Evolutionary conservation across 2,888 invertebrate genomes (phyloP), one percentile per base, ranked within the genome.

Genomic region (Tenthredo distinguenda): DNA sequence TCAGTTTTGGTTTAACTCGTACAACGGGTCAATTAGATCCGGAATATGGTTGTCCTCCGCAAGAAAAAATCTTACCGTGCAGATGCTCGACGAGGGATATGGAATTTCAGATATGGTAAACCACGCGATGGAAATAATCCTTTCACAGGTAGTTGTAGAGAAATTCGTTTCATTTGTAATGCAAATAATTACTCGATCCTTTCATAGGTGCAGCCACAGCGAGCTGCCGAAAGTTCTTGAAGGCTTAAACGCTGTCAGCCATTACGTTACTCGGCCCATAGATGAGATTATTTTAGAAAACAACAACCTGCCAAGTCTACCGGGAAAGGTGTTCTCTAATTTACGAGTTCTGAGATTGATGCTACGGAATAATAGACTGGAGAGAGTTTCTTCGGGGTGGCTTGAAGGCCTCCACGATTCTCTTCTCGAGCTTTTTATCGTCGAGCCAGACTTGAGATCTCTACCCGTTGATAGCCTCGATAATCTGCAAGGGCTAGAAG

Each of bases 231-330:
- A 96, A 91, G 97, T 98, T 21, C 93, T 96, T 88, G 96, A 96
- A 90, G 97, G 97, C 10, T 93, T 98, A 12, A 96, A 96, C 89
- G 95, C 96, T 68, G 94, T 97, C 55, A 96, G 96, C 87, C 95
- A 96, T 81, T 95, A 95, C 86, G 94, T 97, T 82, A 95, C 94
- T 87, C 95, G 95, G 83, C 96, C 97, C 6, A 96, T 98, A 89
- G 98, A 98, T 93, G 98, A 98, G 92, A 92, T 98, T 84, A 98
- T 98, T 87, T 95, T 98, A 88, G 98, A 98, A 94, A 98, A 97
- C 91, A 98, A 98, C 92, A 97, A 97, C 90, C 94, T 98, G 76
- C 97, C 98, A 12, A 97, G 98, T 0, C 91, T 98, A n/a, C 97
- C 98, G 0, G 98, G 97, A 7, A 96, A 97, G 88, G 95, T 97